These are phyloP conservation scores for Vanessa atalanta DNA, from an alignment of 1,140 invertebrate genomes.

Conservation along the genomic window DNA sequence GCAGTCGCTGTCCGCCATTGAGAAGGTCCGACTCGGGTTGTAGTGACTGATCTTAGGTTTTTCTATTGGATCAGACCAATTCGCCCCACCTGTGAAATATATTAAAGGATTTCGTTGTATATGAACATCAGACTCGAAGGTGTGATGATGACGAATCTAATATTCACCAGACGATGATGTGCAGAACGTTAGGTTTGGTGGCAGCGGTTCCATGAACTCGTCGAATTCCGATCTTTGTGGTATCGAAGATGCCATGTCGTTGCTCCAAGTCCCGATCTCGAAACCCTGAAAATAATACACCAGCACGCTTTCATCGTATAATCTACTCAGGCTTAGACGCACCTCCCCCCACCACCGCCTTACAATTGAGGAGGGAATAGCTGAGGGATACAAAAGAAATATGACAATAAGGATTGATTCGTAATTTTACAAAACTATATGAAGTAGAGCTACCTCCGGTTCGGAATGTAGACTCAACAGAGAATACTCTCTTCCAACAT, in stretches of 20 bases:
- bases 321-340: too few relatives aligned
- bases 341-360: too few relatives aligned
- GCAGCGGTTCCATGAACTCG: constrained; percentile 70
- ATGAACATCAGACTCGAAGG: too few relatives aligned
- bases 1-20: constrained; percentile 75
- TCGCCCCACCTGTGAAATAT: constrained; percentile 56
- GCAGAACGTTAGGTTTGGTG: constrained; percentile 81
- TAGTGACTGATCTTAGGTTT: constrained; percentile 53
- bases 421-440: too few relatives aligned
- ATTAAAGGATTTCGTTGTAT: too few relatives aligned
- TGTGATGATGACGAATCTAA: not conserved
- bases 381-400: too few relatives aligned
- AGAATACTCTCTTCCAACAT: too few relatives aligned
- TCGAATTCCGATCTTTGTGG: constrained; percentile 61
- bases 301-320: too few relatives aligned
- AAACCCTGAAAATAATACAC: constrained; percentile 74
- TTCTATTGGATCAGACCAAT: constrained; percentile 66
- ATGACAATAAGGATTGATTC: too few relatives aligned
- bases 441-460: too few relatives aligned
- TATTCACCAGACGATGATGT: constrained; percentile 62
- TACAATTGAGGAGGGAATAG: too few relatives aligned
- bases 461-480: too few relatives aligned
- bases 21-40: constrained; percentile 53
- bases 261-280: constrained; percentile 95
- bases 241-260: constrained; percentile 87